Evolutionary conservation across 2,113 vertebrate genomes (phyloP).

Genomic region (Passer montanus): DNA sequence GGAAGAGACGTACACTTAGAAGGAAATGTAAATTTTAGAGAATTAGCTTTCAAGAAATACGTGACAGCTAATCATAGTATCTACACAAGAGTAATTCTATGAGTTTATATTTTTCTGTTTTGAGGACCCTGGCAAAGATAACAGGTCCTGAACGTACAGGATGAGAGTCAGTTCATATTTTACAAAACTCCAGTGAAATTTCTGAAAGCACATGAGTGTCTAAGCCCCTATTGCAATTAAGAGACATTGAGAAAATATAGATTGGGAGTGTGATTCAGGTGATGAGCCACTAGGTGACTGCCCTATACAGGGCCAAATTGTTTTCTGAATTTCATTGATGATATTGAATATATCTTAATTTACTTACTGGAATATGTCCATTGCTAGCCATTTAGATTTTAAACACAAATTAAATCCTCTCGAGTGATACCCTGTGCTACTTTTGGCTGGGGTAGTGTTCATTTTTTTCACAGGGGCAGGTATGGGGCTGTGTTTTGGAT

Average conservation of each 20-base stretch:
- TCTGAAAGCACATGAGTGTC: not conserved
- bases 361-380: not conserved
- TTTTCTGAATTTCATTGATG: not conserved
- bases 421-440: not conserved
- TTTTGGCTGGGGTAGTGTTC: not conserved
- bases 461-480: not conserved
- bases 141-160: not conserved
- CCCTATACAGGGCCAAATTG: not conserved
- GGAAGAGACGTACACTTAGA: not conserved
- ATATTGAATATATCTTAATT: not conserved
- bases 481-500: not conserved
- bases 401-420: not conserved
- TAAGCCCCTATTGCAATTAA: not conserved
- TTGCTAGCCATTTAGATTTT: not conserved
- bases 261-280: not conserved
- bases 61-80: not conserved
- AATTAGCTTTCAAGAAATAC: not conserved
- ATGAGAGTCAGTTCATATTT: not conserved
- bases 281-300: not conserved
- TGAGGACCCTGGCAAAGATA: not conserved
- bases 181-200: not conserved
- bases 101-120: not conserved
- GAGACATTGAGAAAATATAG: not conserved
- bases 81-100: not conserved
- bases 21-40: not conserved